Base-by-base conservation (phyloP, 2,113 vertebrate genomes). In the Vanacampus margaritifer region DNA sequence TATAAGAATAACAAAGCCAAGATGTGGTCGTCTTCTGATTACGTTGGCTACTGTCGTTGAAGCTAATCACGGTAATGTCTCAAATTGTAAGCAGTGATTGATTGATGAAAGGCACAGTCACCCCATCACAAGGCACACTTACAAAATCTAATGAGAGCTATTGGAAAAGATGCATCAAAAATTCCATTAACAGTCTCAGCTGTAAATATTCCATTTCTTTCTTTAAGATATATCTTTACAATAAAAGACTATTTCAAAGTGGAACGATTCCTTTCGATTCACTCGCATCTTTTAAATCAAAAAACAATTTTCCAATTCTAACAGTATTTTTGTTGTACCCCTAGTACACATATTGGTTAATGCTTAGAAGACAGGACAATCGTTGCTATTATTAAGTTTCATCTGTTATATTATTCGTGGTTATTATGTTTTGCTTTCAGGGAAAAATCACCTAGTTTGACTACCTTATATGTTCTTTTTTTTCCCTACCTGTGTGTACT, bases 11-110 rank as follows among this genome's bases (percentile, higher is more conserved):
- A 72, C n/a, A 46, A 63, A 46, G 37, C 66, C 10, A 28, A 60
- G 6, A 68, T 28, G 43, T 56, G 23, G 10, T 24, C 19, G 24
- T 56, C 53, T 58, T 58, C 7, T 58, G 28, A 32, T 58, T 17
- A 43, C 48, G 48, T 57, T 69, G 65, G 53, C 65, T 58, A 53
- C 62, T 37, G 46, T 37, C 39, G 12, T 53, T 23, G 23, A 24
- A 53, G 51, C 51, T 45, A 69, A 75, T 78, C 74, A 69, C 59
- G 54, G 45, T 66, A 63, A 81, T 72, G 39, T 74, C 51, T 69
- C 24, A 54, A 62, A 67, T 69, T 69, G 14, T 56, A 21, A 60
- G 64, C 48, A n/a, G 50, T 64, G 26, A 76, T 66, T 45, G 36
- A 69, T 63, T 28, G 24, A 63, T 37, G 9, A 24, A 53, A 53